Percentiles rank a stretch among this genome's conserved stretches.
These are phyloP conservation scores for Leucophenga montana DNA, from an alignment of 2,888 invertebrate species.

Conservation along the genomic window DNA sequence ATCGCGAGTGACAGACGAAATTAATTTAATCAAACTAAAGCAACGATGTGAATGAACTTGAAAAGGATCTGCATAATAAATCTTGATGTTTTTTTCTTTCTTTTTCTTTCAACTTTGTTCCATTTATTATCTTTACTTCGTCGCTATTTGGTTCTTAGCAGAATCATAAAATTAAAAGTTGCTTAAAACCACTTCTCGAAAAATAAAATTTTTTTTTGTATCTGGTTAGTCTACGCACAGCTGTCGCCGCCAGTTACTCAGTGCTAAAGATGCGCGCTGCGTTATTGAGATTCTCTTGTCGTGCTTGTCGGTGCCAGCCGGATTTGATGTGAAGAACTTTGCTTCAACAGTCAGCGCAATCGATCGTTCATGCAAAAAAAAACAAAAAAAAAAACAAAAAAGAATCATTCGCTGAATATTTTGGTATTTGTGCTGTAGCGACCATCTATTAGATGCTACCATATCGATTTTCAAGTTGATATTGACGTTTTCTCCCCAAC, in stretches of 20 bases:
- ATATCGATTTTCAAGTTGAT: too few relatives aligned
- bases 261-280: constrained; percentile 1
- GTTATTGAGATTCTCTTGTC: constrained; percentile 5
- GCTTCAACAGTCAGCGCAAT: background rate
- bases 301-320: constrained; percentile 68
- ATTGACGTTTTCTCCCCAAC: too few relatives aligned
- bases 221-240: background rate
- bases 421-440: too few relatives aligned
- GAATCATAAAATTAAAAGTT: constrained; percentile 10
- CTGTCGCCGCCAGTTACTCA: background rate
- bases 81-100: constrained; percentile 28
- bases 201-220: constrained; percentile 17
- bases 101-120: background rate
- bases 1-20: background rate
- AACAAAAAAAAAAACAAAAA: too few relatives aligned
- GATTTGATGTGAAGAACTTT: constrained; percentile 48
- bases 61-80: constrained; percentile 53
- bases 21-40: background rate
- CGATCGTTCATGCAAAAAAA: too few relatives aligned
- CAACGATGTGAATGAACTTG: constrained; percentile 63
- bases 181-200: constrained; percentile 23
- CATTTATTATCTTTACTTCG: background rate
- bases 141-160: constrained; percentile 25
- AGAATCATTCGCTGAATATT: too few relatives aligned
- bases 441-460: too few relatives aligned